Evolutionary conservation across 2,888 invertebrate genomes (phyloP).

Genomic region (Pharmacophagus antenor): DNA sequence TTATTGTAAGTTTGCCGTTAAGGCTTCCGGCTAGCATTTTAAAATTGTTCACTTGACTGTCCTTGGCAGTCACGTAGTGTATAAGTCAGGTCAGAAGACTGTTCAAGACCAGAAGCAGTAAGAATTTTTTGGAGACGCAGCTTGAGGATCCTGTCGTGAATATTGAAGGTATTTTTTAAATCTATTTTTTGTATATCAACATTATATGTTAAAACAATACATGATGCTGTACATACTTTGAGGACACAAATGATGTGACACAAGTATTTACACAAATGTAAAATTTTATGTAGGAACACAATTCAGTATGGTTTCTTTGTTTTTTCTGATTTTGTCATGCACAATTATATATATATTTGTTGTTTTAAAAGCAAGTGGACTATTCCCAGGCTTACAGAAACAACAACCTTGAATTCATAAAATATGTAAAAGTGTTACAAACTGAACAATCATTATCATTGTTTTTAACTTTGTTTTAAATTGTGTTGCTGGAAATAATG

Average conservation of each 20-base stretch:
- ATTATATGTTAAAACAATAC: constrained; percentile 48
- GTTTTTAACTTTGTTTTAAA: constrained; percentile 35
- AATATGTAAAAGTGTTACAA: constrained; percentile 9
- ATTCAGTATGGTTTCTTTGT: constrained; percentile 12
- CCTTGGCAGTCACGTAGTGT: constrained; percentile 79
- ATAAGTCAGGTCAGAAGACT: constrained; percentile 82
- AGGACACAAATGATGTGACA: constrained; percentile 22
- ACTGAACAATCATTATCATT: constrained; percentile 23
- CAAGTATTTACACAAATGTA: constrained; percentile 5
- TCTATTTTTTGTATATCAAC: constrained; percentile 74
- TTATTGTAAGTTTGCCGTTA: constrained; percentile 59
- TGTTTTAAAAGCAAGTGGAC: constrained; percentile 1
- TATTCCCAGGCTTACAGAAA: constrained; percentile 9
- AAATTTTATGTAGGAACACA: constrained; percentile 13
- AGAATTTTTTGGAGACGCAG: constrained; percentile 76
- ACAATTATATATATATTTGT: constrained; percentile 1
- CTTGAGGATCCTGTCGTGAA: constrained; percentile 72
- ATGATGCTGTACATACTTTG: constrained; percentile 14
- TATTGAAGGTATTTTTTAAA: constrained; percentile 78
- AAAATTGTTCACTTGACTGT: constrained; percentile 80
- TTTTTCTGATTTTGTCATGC: constrained; percentile 4
- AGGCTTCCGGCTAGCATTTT: constrained; percentile 73
- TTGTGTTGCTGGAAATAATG: constrained; percentile 39
- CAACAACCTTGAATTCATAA: not conserved
- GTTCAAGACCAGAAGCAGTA: constrained; percentile 77